phyloP scores from a whole-genome alignment of 2,113 vertebrate species.

The Tapirus terrestris region DNA sequence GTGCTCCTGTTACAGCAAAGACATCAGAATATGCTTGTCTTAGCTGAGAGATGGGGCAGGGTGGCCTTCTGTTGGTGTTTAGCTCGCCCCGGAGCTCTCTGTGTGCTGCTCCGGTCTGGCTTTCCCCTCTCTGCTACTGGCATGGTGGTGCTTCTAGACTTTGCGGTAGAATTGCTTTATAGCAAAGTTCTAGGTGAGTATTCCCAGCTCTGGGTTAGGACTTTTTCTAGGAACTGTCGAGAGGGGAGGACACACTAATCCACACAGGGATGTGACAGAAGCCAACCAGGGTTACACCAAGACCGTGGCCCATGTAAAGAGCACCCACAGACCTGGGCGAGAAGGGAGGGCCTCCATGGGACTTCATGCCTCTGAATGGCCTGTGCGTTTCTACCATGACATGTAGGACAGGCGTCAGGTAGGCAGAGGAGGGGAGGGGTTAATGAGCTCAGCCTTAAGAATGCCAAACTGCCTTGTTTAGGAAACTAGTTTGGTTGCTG shows the following conservation, averaged over 20 bases:
- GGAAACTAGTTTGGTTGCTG: neutral
- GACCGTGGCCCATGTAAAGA: neutral
- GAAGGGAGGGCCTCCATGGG: neutral
- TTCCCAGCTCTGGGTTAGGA: neutral
- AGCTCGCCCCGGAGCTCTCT: conserved; percentile 62
- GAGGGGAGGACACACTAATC: neutral
- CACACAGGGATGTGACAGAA: neutral
- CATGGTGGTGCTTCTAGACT: conserved; percentile 68
- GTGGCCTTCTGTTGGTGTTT: neutral
- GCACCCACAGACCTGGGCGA: neutral
- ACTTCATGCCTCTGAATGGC: too few relatives aligned
- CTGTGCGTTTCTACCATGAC: neutral
- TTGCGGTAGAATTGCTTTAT: neutral
- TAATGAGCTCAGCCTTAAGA: neutral
- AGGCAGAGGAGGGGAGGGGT: neutral
- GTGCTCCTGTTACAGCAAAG: conserved; percentile 81
- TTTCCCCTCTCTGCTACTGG: conserved; percentile 69
- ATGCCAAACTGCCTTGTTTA: neutral
- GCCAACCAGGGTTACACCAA: neutral
- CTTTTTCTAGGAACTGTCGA: neutral
- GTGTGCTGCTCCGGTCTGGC: conserved; percentile 59
- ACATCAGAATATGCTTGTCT: conserved; percentile 71
- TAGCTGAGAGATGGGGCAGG: neutral
- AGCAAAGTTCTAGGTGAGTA: neutral
- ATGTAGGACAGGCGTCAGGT: neutral